Evolutionary conservation across 2,113 vertebrate species (phyloP), one percentile per base, ranked within the genome.

Genomic region (Odontesthes bonariensis): DNA sequence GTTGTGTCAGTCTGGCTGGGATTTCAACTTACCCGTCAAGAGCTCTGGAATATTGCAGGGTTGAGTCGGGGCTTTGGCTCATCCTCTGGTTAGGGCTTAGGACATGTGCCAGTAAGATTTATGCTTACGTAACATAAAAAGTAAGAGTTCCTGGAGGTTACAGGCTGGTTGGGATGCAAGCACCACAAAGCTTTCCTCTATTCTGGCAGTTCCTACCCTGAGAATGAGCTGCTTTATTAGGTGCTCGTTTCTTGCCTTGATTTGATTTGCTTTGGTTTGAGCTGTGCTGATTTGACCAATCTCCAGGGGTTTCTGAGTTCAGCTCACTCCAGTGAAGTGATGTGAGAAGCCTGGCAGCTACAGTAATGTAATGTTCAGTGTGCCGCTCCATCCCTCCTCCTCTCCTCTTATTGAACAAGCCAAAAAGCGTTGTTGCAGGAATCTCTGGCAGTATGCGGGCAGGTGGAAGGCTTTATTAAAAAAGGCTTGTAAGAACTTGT

Each of bases 51-150:
- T 71, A 78, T 66, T 70, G 22, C 38, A 42, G 32, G 68, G 75
- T 71, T 33, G 79, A 65, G 31, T 3, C 1, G n/a, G 57, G 64
- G 86, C 72, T 65, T 65, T 67, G 8, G 46, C 81, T 90, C 81
- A 81, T 87, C 83, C 81, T 76, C 68, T 56, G 78, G 49, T 62
- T 31, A 33, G 69, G 82, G 88, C 87, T 91, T 90, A 91, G 69
- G 69, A 57, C 63, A 38, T 67, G 81, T 79, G 79, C 77, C 65
- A 13, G 54, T 71, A 70, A 84, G 86, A 77, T 84, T 90, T 84
- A 65, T 71, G 59, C 81, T 90, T 90, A 85, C 63, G 77, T 68
- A 90, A 91, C 74, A 38, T 33, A 66, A 77, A 77, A 86, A 77
- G 69, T 57, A 54, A 70, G 71, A 77, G 69, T 57, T 67, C 35